Evolutionary conservation across 1,140 invertebrate species (phyloP).

Genomic region (Belonocnema kinseyi): DNA sequence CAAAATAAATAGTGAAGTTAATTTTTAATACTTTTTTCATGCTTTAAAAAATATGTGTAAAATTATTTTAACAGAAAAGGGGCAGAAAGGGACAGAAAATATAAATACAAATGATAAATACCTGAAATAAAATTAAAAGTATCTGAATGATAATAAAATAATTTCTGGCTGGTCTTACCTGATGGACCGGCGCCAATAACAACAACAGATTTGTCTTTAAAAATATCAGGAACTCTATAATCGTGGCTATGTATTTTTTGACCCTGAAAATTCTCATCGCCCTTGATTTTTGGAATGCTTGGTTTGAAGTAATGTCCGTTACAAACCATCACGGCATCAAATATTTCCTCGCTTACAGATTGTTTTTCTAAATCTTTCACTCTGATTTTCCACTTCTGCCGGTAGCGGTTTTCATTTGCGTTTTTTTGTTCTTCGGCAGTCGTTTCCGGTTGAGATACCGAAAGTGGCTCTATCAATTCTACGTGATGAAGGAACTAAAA

Average conservation of each 20-base stretch:
- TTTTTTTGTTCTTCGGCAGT: constrained; percentile 13
- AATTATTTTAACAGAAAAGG: too few species aligned
- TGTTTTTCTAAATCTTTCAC: constrained; percentile 79
- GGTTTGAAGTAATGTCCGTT: constrained; percentile 90
- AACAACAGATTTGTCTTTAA: constrained; percentile 81
- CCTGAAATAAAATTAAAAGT: background rate
- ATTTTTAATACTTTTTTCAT: too few species aligned
- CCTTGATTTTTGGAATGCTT: constrained; percentile 78
- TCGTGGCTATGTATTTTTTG: constrained; percentile 88
- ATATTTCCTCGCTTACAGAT: constrained; percentile 74
- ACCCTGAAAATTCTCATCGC: constrained; percentile 83
- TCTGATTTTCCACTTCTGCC: constrained; percentile 79
- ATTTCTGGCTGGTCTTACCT: constrained; percentile 71
- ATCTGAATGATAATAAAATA: background rate
- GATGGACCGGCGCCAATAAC: constrained; percentile 92
- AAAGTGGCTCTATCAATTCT: constrained; percentile 75
- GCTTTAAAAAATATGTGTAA: too few species aligned
- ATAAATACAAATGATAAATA: too few species aligned
- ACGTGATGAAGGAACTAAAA: constrained; percentile 82
- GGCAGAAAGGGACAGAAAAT: too few species aligned
- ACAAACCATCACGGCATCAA: constrained; percentile 90
- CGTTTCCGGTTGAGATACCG: background rate
- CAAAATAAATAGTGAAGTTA: too few species aligned
- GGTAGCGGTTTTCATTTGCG: constrained; percentile 33
- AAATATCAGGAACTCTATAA: constrained; percentile 85